Base-by-base conservation (phyloP, 2,888 invertebrate species). In the Cephus rjabovi region DNA sequence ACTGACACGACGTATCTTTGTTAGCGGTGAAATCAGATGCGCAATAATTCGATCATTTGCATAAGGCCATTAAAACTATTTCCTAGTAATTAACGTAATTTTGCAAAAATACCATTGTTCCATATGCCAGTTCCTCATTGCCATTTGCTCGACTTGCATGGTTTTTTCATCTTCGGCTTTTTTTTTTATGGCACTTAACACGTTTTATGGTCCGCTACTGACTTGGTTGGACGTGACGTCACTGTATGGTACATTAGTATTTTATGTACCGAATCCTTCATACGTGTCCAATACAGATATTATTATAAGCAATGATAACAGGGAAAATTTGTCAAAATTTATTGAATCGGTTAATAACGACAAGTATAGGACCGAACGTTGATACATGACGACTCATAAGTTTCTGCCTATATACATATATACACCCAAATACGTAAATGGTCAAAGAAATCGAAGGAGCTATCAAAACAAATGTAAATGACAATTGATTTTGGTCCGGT, bases 141-240 rank as follows among this genome's bases (percentile, higher is more conserved):
- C 40, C 30, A 71, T 71, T 71, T 30, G 33, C 15, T 71, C 31
- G 71, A 3, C 71, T 71, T 71, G 33, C 71, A 71, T 71, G 11
- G 31, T 71, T 31, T 31, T 71, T 71, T 23, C 34, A 33, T 15
- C 15, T 71, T 71, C 31, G 1, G 12, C 12, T 35, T 35, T 70
- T 70, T 30, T 4, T 23, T 71, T 31, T 71, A 23, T 56, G 56
- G 56, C 74, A 11, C 74, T 74, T 34, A 74, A 34, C n/a, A 33
- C 74, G 74, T 34, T 74, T 74, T 37, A 37, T 35, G 74, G 15
- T 37, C 31, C 31, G 71, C 71, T 71, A 71, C 71, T 71, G 71
- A 34, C 31, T 71, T 71, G 9, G 23, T 30, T 71, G 23, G 33
- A 23, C 12, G 12, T 71, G 71, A 31, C 71, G 33, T 71, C 71